phyloP scores from a whole-genome alignment of 2,888 invertebrate genomes.

The Lepidochitona cinerea region DNA sequence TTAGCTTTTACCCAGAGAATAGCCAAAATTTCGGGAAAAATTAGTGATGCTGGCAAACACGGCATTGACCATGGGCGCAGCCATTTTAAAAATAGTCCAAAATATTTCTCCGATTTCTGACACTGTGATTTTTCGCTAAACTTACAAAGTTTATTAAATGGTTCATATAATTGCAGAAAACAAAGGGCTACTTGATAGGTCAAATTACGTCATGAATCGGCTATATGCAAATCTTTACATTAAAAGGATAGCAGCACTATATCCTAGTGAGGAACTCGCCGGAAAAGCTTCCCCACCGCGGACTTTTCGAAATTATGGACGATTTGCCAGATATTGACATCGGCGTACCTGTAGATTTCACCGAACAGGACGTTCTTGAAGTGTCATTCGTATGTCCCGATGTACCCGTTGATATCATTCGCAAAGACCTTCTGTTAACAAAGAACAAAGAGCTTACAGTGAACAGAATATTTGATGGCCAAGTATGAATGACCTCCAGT shows the following conservation, averaged over 20 bases:
- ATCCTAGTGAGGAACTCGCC: no score
- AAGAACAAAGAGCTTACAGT: slow-evolving; percentile 22
- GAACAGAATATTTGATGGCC: slow-evolving; percentile 28
- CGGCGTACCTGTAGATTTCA: background rate
- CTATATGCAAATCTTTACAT: no score
- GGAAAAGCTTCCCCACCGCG: no score
- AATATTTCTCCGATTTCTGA: no score
- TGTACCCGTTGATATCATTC: slow-evolving; percentile 14
- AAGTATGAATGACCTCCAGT: slow-evolving; percentile 15
- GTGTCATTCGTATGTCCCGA: slow-evolving; percentile 27
- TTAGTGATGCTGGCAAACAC: background rate
- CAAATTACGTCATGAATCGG: background rate
- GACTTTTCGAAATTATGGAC: no score
- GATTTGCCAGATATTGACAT: no score
- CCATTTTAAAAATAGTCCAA: slow-evolving; percentile 31
- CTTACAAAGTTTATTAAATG: no score
- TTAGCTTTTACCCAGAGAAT: background rate
- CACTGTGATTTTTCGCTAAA: no score
- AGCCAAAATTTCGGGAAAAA: background rate
- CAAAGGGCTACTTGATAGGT: no score
- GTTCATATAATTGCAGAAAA: no score
- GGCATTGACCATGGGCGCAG: slow-evolving; percentile 25
- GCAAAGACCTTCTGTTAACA: slow-evolving; percentile 20
- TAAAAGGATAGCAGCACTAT: no score
- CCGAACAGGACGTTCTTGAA: slow-evolving; percentile 13